Base-by-base conservation (phyloP, 2,113 vertebrate genomes). In the Acrocephalus kingi region DNA sequence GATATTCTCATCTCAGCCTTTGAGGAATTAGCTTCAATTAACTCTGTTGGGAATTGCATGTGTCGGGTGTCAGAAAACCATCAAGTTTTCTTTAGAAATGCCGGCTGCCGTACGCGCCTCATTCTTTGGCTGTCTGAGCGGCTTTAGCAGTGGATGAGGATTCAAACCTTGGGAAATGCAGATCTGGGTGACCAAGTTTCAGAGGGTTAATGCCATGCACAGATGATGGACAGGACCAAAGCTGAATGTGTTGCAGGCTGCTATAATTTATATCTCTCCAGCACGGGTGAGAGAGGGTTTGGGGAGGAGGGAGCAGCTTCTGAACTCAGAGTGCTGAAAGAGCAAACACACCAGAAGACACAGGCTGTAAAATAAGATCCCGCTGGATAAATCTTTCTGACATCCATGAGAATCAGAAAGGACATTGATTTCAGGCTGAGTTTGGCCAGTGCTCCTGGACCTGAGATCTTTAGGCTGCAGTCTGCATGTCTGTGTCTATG, bases 11-110 rank as follows among this genome's bases (percentile, higher is more conserved):
- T 94, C 90, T 96, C 80, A 96, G 92, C 88, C 95, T 94, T 96
- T 95, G 92, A 94, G 94, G 96, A 95, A 96, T 96, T 96, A 96
- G 89, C 94, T 94, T 95, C 94, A 96, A 92, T 96, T 96, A 95
- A 92, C 85, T 93, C 96, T 89, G 90, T 43, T 86, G 93, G 96
- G 94, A 96, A 96, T 92, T 92, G 92, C 66, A 73, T 84, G 85
- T 88, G 79, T 75, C 7, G 9, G 51, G 68, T 95, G 95, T 96
- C 94, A 95, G 86, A 58, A 90, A 95, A 92, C 86, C 92, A 89
- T 95, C 94, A 86, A 75, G 68, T 67, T 94, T 89, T 46, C 96
- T 93, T 93, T 82, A 94, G 92, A 96, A 94, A 93, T 6, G 62
- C 76, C 4, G 67, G n/a, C 94, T 96, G 93, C 95, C 39, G 13